phyloP scores from a whole-genome alignment of 2,113 vertebrate species.

The Protobothrops mucrosquamatus region DNA sequence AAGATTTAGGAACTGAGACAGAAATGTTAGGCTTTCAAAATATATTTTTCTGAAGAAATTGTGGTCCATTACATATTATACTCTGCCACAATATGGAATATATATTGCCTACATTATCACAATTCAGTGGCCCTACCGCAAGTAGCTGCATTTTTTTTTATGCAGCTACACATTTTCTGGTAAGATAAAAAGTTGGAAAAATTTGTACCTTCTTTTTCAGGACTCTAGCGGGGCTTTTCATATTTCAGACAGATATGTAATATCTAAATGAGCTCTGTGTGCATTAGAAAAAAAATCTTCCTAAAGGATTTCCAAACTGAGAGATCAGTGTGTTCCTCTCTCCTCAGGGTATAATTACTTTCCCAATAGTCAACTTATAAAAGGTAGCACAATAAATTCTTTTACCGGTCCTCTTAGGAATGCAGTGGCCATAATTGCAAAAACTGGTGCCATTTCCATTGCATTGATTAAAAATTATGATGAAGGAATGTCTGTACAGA shows the following conservation, averaged over 20 bases:
- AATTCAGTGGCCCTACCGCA: background rate
- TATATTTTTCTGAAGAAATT: background rate
- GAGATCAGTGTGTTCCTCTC: background rate
- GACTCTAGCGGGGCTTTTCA: background rate
- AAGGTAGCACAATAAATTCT: background rate
- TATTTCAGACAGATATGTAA: background rate
- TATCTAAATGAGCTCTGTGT: background rate
- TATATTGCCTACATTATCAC: no score
- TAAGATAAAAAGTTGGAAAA: background rate
- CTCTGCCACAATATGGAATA: background rate
- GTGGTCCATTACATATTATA: background rate
- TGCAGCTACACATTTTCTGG: background rate
- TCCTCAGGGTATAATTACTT: background rate
- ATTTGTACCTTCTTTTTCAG: background rate
- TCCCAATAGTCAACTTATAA: background rate
- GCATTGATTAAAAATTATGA: conserved; percentile 17
- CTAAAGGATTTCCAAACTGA: background rate
- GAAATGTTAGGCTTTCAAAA: background rate
- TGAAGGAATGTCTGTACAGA: conserved; percentile 18
- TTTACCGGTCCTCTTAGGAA: background rate
- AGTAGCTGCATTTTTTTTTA: background rate
- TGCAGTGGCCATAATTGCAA: background rate
- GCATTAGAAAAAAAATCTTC: background rate
- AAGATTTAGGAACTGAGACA: background rate
- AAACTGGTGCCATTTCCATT: conserved; percentile 8